Base-by-base conservation (phyloP, 2,888 invertebrate species). In the Vannuccia rotundouncinata region DNA sequence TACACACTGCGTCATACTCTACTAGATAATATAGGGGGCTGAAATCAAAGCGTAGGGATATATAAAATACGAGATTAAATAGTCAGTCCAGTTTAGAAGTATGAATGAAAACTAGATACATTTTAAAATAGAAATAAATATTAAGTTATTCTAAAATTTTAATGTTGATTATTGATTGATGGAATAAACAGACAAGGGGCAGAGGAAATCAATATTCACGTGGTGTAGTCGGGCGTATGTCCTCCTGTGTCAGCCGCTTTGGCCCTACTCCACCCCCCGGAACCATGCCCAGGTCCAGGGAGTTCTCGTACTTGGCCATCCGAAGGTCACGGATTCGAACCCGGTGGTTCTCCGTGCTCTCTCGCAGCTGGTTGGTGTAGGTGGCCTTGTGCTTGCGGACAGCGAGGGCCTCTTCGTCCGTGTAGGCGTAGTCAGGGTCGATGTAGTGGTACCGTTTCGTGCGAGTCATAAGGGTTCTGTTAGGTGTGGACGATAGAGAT, bases 371-470 rank as follows among this genome's bases (percentile, higher is more conserved):
- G 74, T 84, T 83, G 17, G 84, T 82, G 83, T 88, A 88, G 74
- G 84, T 83, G 66, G 84, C 82, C 78, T 84, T 82, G 82, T 88
- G 86, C 13, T 82, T 82, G 78, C 83, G 82, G 29, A 84, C 84
- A 27, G 82, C 82, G 10, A 84, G 82, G 1, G 83, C 83, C 77
- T 87, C 87, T 2, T 84, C 83, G 79, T 86, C 86, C 28, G 85
- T 85, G 81, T 85, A 85, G 10, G 87, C 85, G 81, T 87, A 88
- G 83, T 88, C 88, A 5, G 87, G 86, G 81, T 88, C 88, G 2
- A 86, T 84, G 82, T 85, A 88, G 29, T 84, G 85, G 83, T 88
- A 85, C 0, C 88, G 83, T 25, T 85, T 84, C 30, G 80, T 80
- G 25, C 84, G 81, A 0, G 85, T 87, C 82, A 88, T 87, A 31